A percentile compares a stretch with the other conserved stretches of the same genome.
phyloP scores from a whole-genome alignment of 2,797 vertebrate species.

The Pangasius macronema region DNA sequence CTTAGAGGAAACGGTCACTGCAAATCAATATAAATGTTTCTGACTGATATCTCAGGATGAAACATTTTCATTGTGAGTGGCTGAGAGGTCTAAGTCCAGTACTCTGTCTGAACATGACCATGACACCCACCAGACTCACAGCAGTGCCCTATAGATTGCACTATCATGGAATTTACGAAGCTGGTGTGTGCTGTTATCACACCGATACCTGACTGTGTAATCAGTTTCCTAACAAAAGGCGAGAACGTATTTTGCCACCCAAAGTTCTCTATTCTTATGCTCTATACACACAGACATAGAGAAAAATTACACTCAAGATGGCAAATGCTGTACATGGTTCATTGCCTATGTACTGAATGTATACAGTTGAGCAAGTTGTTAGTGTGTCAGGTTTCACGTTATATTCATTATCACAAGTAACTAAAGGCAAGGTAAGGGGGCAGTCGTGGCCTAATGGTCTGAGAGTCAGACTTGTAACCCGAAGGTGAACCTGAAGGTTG shows the following conservation, averaged over 20 bases:
- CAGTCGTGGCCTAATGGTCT: too few relatives aligned
- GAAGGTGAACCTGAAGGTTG: too few relatives aligned
- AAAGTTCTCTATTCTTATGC: background rate
- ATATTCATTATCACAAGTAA: background rate
- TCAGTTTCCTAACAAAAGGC: background rate
- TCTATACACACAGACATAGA: background rate
- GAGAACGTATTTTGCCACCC: background rate
- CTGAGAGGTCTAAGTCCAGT: background rate
- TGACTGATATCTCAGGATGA: too few relatives aligned
- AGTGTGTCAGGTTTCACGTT: background rate
- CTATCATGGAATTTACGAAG: background rate
- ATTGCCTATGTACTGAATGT: too few relatives aligned
- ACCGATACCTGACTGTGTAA: background rate
- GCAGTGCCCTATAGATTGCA: background rate
- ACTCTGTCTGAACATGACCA: background rate
- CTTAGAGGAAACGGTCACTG: background rate
- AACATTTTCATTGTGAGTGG: background rate
- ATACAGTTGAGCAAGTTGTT: too few relatives aligned
- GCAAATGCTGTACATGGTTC: too few relatives aligned
- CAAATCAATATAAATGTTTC: background rate
- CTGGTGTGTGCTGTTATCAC: background rate
- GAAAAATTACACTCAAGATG: too few relatives aligned
- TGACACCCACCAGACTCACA: background rate
- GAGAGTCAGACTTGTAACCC: too few relatives aligned
- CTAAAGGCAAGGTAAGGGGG: too few relatives aligned